Conservation (phyloP, 2,888 invertebrate species). For the Nowickia ferox region DNA sequence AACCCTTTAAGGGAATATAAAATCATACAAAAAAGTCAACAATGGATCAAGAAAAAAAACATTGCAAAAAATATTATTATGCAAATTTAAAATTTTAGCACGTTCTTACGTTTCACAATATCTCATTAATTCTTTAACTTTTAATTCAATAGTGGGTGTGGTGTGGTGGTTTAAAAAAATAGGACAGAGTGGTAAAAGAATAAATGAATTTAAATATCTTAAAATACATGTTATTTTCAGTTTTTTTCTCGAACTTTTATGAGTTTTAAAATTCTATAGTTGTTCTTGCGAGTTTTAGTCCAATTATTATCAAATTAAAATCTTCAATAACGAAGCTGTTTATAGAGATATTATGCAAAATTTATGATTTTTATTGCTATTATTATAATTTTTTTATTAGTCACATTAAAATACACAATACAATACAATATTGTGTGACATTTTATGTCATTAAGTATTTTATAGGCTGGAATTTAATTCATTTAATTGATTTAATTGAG, state of each 20-base stretch:
- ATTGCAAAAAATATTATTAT: background rate
- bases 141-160: conserved; percentile 2
- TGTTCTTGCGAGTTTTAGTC: background rate
- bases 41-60: conserved; percentile 10
- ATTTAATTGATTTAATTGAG: no score
- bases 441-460: no score
- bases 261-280: background rate
- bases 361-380: no score
- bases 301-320: no score
- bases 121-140: conserved; percentile 6
- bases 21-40: background rate
- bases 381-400: no score
- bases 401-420: no score
- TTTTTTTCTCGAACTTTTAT: background rate
- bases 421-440: no score
- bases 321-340: no score
- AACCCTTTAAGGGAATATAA: background rate
- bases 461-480: no score
- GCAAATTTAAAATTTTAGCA: conserved; percentile 39
- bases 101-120: conserved; percentile 19
- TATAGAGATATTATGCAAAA: no score
- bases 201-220: conserved; percentile 1
- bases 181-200: background rate
- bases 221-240: background rate
- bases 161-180: background rate